A percentile compares a stretch with the other conserved stretches of the same genome.
phyloP scores from a whole-genome alignment of 2,888 invertebrate species.

The Cephalotes varians region DNA sequence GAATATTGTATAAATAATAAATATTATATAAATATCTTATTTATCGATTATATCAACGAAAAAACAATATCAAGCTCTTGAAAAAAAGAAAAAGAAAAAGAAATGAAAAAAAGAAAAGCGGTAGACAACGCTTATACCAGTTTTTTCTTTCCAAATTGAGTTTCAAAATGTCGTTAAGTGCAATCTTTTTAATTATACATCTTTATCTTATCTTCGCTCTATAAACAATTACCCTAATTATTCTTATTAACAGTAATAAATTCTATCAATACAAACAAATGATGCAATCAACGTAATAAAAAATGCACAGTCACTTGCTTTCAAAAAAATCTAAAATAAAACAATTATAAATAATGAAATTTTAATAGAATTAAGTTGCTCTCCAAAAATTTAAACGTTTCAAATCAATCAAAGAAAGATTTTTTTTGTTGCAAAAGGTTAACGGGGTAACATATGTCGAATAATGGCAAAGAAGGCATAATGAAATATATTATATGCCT shows the following conservation, averaged over 20 bases:
- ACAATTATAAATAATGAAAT: neutral
- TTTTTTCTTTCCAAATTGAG: neutral
- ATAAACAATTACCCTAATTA: neutral
- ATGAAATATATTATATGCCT: slow-evolving; percentile 45
- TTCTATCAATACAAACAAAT: neutral
- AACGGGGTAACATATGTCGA: neutral
- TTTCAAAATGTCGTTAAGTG: neutral
- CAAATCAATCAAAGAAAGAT: neutral
- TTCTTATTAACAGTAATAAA: neutral
- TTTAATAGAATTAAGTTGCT: neutral
- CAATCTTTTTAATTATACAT: neutral
- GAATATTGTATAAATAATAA: neutral
- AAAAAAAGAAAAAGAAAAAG: neutral
- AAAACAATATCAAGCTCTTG: neutral
- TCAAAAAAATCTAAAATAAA: neutral
- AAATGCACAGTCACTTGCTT: neutral
- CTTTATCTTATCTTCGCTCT: neutral
- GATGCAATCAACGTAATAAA: neutral
- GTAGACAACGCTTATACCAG: neutral
- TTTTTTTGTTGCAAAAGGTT: neutral
- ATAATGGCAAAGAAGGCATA: slow-evolving; percentile 31
- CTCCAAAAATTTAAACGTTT: neutral
- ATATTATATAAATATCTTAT: neutral
- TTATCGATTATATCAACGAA: neutral
- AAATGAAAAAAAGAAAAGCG: neutral